Base-by-base conservation (phyloP, 2,113 vertebrate genomes). In the Tenebrosternarchus preto region DNA sequence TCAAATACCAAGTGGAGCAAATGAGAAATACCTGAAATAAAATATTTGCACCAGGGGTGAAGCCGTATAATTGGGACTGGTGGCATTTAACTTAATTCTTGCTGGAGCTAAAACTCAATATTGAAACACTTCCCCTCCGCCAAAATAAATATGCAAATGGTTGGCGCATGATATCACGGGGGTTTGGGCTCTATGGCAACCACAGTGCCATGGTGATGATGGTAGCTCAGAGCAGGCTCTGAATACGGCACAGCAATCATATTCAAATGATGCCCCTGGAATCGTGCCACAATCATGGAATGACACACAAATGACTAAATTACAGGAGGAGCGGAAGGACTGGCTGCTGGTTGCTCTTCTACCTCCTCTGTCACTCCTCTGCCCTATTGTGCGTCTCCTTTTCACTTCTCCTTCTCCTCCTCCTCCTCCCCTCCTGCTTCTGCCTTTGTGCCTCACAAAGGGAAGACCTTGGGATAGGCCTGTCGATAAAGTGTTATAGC, bases 31-130 rank as follows among this genome's bases (percentile, higher is more conserved):
- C 78, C 69, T 73, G 78, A 73, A 50, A 46, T 63, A 60, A 70
- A 61, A 72, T 80, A 60, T 75, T 75, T 61, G 27, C 73, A 60
- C n/a, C 5, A 29, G 31, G n/a, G 20, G 20, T 56, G 57, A 60
- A 60, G 56, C 11, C 57, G 15, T 39, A 60, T 73, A 80, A 80
- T 80, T 56, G 78, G 71, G 43, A 73, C 57, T 64, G 78, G 69
- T 80, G 78, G 59, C 60, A 80, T 80, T 73, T 53, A 64, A 73
- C 46, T 63, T 73, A 27, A 64, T 55, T 80, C 27, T 66, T 73
- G 70, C 70, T 17, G 29, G 22, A 73, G 78, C 57, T 73, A 73
- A 80, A 73, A 80, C 60, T 73, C 78, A 80, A 73, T 73, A 80
- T 66, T 80, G 68, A 72, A 70, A 63, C 77, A 80, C 70, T 80